Percentiles rank a stretch among this genome's conserved stretches.
Conservation (phyloP, 64 coral and sea anemone species). For the Pocillopora verrucosa region DNA sequence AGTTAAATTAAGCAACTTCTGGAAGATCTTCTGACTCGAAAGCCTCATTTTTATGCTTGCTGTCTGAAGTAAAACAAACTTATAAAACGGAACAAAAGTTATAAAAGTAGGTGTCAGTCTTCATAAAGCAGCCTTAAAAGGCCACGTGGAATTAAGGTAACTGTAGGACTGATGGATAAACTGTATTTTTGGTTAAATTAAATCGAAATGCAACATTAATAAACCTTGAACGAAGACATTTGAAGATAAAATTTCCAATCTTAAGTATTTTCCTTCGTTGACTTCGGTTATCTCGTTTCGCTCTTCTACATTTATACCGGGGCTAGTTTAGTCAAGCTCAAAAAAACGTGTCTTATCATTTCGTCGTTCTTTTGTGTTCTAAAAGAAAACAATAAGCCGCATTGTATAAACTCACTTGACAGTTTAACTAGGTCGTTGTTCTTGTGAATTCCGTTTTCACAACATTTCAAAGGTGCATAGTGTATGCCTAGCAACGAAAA, state of each 20-base stretch:
- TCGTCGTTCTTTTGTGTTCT: conserved; percentile 14
- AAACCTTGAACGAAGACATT: neutral
- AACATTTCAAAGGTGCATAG: conserved; percentile 13
- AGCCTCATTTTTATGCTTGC: neutral
- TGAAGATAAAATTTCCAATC: neutral
- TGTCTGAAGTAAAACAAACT: neutral
- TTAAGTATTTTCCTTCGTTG: neutral
- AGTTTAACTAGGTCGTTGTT: conserved; percentile 40
- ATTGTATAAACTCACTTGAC: conserved; percentile 57
- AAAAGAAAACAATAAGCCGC: conserved; percentile 14
- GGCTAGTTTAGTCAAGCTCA: neutral
- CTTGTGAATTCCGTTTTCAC: conserved; percentile 19
- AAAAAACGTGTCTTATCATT: conserved; percentile 34
- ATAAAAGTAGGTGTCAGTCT: neutral
- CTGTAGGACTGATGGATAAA: neutral
- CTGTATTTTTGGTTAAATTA: conserved; percentile 22
- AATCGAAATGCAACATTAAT: neutral
- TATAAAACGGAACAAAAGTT: conserved; percentile 6
- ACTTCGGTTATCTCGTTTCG: neutral
- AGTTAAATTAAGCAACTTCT: neutral
- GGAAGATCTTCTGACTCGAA: neutral
- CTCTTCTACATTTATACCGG: neutral
- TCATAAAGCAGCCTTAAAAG: neutral
- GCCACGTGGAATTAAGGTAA: conserved; percentile 12
- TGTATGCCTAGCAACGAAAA: conserved; percentile 36